Conservation (phyloP, 2,888 invertebrate species). For the Colletes collaris region DNA sequence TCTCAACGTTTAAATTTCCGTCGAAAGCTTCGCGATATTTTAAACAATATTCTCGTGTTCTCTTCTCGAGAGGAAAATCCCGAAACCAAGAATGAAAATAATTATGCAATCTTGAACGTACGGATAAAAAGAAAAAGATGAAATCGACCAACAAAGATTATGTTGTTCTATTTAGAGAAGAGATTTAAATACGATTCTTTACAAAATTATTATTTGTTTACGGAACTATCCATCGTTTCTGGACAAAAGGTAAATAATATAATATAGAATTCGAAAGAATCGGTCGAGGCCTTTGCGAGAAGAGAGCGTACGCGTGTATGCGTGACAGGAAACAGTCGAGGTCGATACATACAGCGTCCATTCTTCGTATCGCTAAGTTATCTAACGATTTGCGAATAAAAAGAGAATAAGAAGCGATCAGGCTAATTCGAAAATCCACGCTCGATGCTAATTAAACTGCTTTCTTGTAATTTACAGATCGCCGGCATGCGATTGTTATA, state of each 20-base stretch:
- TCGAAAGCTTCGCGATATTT: no score
- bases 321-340: constrained; percentile 72
- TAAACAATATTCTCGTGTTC: background rate
- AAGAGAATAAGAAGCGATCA: constrained; percentile 4
- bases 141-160: no score
- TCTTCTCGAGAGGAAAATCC: no score
- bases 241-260: no score
- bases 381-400: constrained; percentile 8
- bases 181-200: no score
- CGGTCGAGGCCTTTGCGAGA: constrained; percentile 45
- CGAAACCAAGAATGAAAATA: no score
- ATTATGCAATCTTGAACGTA: no score
- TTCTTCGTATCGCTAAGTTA: constrained; percentile 50
- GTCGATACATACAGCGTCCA: constrained; percentile 55
- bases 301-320: constrained; percentile 30
- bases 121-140: no score
- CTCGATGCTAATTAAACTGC: background rate
- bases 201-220: no score
- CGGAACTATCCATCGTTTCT: background rate
- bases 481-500: constrained; percentile 71
- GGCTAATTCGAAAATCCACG: background rate
- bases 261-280: constrained; percentile 39
- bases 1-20: no score
- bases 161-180: no score
- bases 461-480: constrained; percentile 64